phyloP scores from a whole-genome alignment of 2,888 invertebrate species.

The Tachina fera region DNA sequence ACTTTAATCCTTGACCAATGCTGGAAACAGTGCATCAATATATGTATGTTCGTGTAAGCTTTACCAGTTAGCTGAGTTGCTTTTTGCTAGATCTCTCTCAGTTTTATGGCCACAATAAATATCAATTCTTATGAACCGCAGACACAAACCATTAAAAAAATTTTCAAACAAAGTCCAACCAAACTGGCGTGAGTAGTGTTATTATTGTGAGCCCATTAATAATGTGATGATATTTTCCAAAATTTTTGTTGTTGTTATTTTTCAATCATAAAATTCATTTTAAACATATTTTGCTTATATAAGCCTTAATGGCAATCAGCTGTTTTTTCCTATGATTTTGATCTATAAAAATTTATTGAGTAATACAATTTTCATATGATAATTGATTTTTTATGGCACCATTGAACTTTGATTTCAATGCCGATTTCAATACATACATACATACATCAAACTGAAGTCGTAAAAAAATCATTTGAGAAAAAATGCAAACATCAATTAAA shows the following conservation, averaged over 20 bases:
- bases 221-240: background rate
- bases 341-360: slow-evolving; percentile 9
- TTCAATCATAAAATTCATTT: slow-evolving; percentile 12
- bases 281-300: slow-evolving; percentile 10
- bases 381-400: slow-evolving; percentile 52
- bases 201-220: background rate
- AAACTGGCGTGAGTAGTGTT: background rate
- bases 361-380: slow-evolving; percentile 25
- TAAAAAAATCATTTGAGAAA: slow-evolving; percentile 13
- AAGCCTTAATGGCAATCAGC: slow-evolving; percentile 4
- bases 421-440: slow-evolving; percentile 17
- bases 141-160: background rate
- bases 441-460: slow-evolving; percentile 34
- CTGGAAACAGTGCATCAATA: no score
- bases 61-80: background rate
- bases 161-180: background rate
- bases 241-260: background rate
- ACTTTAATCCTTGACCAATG: no score
- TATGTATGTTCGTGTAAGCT: background rate
- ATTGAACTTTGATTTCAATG: slow-evolving; percentile 50
- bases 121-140: background rate
- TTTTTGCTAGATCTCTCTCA: background rate
- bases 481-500: slow-evolving; percentile 5
- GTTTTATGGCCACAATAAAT: background rate
- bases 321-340: background rate